Base-by-base conservation (phyloP, 2,888 invertebrate genomes). In the Spilosoma lubricipeda region DNA sequence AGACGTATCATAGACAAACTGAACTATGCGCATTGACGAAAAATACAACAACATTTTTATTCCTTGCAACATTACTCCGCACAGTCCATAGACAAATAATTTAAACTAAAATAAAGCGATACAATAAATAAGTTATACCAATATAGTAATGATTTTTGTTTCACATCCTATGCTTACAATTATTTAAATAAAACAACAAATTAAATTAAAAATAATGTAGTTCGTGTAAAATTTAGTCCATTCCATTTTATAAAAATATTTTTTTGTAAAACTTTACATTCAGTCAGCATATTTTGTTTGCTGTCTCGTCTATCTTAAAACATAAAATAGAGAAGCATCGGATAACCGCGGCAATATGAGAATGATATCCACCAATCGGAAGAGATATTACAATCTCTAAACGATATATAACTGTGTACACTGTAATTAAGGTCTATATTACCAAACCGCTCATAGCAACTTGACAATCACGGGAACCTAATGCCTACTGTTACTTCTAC, bases 21-120 rank as follows among this genome's bases (percentile, higher is more conserved):
- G 77, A 73, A 80, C 83, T 82, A 85, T 72, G 80, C 30, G 74
- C 77, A 79, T 77, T 80, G 82, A 82, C 77, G 80, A 81, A 76
- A 81, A 76, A 77, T 87, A 84, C 82, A 82, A 85, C 85, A 81
- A 81, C 84, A 85, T 30, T 69, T 76, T 79, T 72, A 72, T 77
- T 80, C 59, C 73, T 80, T 85, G 77, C 77, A 84, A 78, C 76
- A 78, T 67, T 69, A 67, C 73, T 75, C 65, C 72, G 74, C 78
- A 81, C 79, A 84, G 82, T 69, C 82, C 70, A 85, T 74, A 83
- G 71, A 77, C 63, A 64, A 66, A 81, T 80, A 80, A 86, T 80
- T 83, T 77, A 85, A 77, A 77, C 80, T 66, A 48, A 45, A 45
- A 45, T 45, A 82, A 77, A 85, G 77, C 72, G 5, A 56, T 73